Conservation (phyloP, 2,113 vertebrate species). For the Hippocampus zosterae region DNA sequence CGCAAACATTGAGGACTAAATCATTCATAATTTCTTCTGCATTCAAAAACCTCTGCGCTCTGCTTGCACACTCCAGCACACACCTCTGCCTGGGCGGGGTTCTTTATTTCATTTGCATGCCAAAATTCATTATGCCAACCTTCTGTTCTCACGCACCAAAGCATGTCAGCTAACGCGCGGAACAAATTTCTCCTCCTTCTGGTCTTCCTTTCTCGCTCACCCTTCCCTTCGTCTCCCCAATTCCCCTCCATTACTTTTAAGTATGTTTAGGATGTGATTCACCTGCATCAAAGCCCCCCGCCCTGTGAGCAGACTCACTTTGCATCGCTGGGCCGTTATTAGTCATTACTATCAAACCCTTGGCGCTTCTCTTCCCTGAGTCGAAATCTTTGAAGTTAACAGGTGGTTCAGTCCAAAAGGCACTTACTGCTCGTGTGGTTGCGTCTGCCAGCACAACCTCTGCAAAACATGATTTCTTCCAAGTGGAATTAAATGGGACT, state of each 20-base stretch:
- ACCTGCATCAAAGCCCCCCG: constrained; percentile 65
- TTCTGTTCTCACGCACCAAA: constrained; percentile 64
- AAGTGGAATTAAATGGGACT: constrained; percentile 42
- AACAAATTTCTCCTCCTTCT: constrained; percentile 56
- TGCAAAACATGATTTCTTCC: constrained; percentile 45
- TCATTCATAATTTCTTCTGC: background rate
- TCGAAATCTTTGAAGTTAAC: constrained; percentile 49
- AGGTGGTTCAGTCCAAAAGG: constrained; percentile 50
- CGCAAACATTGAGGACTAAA: background rate
- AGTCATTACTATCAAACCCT: constrained; percentile 59
- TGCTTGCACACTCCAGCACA: constrained; percentile 15
- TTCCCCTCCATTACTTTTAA: constrained; percentile 46
- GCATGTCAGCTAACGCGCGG: constrained; percentile 66
- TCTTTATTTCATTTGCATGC: constrained; percentile 68
- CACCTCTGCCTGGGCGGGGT: constrained; percentile 53
- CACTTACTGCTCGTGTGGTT: constrained; percentile 28
- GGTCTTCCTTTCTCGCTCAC: constrained; percentile 27
- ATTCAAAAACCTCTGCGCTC: background rate
- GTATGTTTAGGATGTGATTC: constrained; percentile 65
- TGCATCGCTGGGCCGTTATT: constrained; percentile 56
- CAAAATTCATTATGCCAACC: constrained; percentile 71
- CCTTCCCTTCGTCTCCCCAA: constrained; percentile 21
- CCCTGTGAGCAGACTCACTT: constrained; percentile 49
- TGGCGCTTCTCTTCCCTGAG: constrained; percentile 26
- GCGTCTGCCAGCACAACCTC: constrained; percentile 4